These are phyloP conservation scores for Orientallactaga sibirica DNA, from an alignment of 2,797 vertebrate genomes.

Conservation along the genomic window DNA sequence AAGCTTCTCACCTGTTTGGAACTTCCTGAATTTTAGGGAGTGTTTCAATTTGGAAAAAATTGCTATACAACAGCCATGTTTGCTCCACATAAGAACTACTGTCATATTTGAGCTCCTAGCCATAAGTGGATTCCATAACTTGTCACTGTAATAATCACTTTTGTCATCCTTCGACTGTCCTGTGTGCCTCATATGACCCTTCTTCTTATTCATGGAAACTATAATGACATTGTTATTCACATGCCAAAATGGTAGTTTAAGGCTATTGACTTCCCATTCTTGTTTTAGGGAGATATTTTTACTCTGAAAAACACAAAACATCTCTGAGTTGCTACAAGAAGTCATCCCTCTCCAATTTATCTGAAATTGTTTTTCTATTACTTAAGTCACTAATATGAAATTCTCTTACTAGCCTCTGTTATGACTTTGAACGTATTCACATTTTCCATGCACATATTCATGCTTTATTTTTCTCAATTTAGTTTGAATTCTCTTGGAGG, in stretches of 20 bases:
- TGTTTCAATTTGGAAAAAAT: too few species aligned
- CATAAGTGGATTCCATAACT: neutral
- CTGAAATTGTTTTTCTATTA: neutral
- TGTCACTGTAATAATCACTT: constrained; percentile 21
- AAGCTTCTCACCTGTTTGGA: too few species aligned
- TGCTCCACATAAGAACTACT: neutral
- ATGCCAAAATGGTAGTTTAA: neutral
- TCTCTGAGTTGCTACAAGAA: neutral
- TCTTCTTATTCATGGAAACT: constrained; percentile 30
- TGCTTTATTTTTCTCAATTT: constrained; percentile 3
- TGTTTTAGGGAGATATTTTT: constrained; percentile 34
- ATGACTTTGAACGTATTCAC: neutral
- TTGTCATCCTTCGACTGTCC: neutral
- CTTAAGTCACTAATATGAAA: neutral
- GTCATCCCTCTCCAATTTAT: neutral
- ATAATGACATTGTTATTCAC: neutral
- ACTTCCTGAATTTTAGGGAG: too few species aligned
- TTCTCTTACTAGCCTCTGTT: constrained; percentile 32
- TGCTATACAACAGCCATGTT: neutral
- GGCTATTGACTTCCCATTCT: neutral
- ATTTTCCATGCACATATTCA: neutral
- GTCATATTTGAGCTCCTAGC: neutral
- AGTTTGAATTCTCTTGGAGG: constrained; percentile 23
- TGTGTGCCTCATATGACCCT: neutral
- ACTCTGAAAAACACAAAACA: neutral